These are phyloP conservation scores for Hirudo medicinalis DNA, from an alignment of 1,140 invertebrate species.

Conservation along the genomic window DNA sequence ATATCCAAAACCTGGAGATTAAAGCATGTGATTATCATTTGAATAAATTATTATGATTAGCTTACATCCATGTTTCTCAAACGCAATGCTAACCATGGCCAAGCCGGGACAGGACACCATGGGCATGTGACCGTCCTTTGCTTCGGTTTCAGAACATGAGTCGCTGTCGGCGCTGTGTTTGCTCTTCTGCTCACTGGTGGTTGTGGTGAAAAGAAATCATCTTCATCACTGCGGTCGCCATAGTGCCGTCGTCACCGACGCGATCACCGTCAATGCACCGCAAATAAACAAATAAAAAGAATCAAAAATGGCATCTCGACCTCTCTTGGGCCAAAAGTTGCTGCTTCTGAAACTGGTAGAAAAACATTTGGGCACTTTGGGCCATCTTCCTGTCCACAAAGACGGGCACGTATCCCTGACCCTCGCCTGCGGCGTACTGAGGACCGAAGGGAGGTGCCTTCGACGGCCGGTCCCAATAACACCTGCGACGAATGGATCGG, in stretches of 20 bases:
- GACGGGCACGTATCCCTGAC: slow-evolving; percentile 1
- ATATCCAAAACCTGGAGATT: neutral
- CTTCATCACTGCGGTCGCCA: too few species aligned
- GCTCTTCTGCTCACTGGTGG: neutral
- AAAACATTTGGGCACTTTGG: slow-evolving; percentile 15
- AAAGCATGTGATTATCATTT: neutral
- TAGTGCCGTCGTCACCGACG: too few species aligned
- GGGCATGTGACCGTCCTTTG: slow-evolving; percentile 4
- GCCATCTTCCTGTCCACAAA: slow-evolving; percentile 13
- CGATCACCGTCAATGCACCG: too few species aligned
- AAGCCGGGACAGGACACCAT: slow-evolving; percentile 8
- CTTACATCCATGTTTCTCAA: neutral
- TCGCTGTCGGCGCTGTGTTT: neutral
- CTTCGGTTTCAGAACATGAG: neutral
- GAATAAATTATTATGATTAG: neutral
- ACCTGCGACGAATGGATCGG: neutral
- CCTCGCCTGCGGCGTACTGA: neutral
- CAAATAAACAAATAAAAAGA: slow-evolving; percentile 7
- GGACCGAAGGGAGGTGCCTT: neutral
- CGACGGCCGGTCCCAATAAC: neutral
- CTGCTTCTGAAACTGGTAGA: slow-evolving; percentile 15
- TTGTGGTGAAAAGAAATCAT: too few species aligned
- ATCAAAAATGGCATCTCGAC: neutral
- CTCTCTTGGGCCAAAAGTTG: slow-evolving; percentile 8
- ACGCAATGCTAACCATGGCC: neutral